Conservation (phyloP, 2,113 vertebrate genomes). For the Gavia stellata region DNA sequence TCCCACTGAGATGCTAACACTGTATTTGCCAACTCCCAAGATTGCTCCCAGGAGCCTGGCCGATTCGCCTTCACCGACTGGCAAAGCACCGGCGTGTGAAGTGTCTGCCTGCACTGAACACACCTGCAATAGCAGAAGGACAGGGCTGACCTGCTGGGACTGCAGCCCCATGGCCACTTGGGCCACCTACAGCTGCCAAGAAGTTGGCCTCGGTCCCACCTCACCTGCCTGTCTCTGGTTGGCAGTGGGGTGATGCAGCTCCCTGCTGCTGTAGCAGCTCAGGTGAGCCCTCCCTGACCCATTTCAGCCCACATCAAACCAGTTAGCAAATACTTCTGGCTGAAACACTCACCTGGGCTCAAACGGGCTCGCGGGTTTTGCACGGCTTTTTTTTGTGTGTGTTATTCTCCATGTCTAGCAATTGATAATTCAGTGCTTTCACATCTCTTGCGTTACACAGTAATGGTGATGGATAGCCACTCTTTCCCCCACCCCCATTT, state of each 20-base stretch:
- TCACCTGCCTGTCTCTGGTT: neutral
- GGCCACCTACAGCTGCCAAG: neutral
- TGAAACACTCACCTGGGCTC: neutral
- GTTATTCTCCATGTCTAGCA: neutral
- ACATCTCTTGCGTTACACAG: neutral
- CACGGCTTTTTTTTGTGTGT: neutral
- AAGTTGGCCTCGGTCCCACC: neutral
- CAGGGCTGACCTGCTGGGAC: neutral
- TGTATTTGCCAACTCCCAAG: neutral
- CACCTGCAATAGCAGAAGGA: neutral
- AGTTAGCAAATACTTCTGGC: neutral
- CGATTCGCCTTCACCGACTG: fast-evolving
- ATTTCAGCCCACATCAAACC: neutral
- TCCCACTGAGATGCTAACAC: neutral
- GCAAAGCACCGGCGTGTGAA: fast-evolving
- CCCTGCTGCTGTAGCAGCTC: neutral
- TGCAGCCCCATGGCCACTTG: neutral
- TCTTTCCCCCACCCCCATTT: neutral
- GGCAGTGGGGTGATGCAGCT: neutral
- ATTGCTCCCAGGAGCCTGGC: neutral
- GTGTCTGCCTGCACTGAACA: neutral
- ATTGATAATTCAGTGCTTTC: neutral
- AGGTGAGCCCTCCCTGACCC: too few relatives aligned
- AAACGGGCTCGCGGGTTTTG: fast-evolving
- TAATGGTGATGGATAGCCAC: neutral